Evolutionary conservation across 1,140 invertebrate species (phyloP).

Genomic region (Cephus cinctus): DNA sequence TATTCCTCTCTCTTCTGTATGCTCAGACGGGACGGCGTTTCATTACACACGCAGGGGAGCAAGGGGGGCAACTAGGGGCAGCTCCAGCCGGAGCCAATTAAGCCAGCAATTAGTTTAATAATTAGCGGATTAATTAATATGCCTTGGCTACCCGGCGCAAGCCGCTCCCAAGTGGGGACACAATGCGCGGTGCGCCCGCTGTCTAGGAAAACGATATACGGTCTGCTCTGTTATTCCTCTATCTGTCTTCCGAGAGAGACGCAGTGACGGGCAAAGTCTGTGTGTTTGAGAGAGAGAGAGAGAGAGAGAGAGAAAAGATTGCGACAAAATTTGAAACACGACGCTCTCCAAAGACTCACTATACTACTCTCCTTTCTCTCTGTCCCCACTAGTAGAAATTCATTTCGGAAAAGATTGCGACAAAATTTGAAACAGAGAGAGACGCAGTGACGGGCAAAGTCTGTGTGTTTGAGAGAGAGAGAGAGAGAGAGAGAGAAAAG

Average conservation of each 20-base stretch:
- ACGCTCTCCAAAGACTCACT: constrained; percentile 17
- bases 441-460: constrained; percentile 1
- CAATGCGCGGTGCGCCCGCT: constrained; percentile 15
- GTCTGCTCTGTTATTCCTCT: neutral
- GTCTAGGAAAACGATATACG: neutral
- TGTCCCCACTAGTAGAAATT: too few species aligned
- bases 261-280: constrained; percentile 14
- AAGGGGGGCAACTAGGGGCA: neutral
- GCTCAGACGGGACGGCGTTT: neutral
- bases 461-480: constrained; percentile 4
- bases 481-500: neutral
- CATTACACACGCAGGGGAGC: neutral
- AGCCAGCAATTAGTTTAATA: constrained; percentile 35
- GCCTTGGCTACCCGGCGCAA: constrained; percentile 10
- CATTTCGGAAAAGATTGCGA: too few species aligned
- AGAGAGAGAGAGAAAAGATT: constrained; percentile 11
- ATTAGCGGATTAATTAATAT: constrained; percentile 43
- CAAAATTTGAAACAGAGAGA: too few species aligned
- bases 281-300: constrained; percentile 18
- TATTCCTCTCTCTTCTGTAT: neutral
- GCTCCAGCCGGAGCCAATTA: constrained; percentile 31
- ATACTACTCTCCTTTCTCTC: constrained; percentile 27
- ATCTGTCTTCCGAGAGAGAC: constrained; percentile 10
- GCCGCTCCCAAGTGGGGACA: constrained; percentile 4
- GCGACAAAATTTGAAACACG: constrained; percentile 8